Conservation (phyloP, 1,140 invertebrate species). For the Anadara kagoshimensis region DNA sequence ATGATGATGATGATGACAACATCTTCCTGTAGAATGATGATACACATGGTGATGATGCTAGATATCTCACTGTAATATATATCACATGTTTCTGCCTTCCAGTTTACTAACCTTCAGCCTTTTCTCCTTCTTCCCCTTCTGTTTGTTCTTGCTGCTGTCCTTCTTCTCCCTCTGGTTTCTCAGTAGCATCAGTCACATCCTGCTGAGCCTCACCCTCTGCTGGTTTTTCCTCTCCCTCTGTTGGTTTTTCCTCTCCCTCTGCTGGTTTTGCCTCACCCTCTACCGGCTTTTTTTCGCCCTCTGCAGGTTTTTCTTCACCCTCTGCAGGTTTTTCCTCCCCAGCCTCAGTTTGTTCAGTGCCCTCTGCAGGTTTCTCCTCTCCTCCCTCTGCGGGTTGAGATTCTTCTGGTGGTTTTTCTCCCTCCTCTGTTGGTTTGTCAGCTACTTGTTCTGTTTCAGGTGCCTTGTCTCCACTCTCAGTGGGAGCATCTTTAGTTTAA, state of each 20-base stretch:
- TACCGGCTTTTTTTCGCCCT: conserved; percentile 21
- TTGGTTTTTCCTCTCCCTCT: conserved; percentile 9
- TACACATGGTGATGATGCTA: too few species aligned
- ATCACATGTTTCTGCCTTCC: too few species aligned
- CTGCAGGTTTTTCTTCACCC: conserved; percentile 33
- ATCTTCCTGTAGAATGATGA: too few species aligned
- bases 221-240: conserved; percentile 26
- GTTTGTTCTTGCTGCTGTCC: conserved; percentile 11
- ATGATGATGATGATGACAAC: too few species aligned
- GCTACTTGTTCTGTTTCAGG: conserved; percentile 7
- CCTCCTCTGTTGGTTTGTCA: conserved; percentile 24
- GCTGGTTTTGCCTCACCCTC: conserved; percentile 20
- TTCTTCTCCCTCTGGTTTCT: conserved; percentile 21
- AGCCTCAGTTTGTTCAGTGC: conserved; percentile 10
- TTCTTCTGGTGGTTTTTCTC: conserved; percentile 13
- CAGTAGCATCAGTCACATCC: not conserved
- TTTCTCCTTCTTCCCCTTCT: conserved; percentile 18
- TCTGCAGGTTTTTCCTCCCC: conserved; percentile 17
- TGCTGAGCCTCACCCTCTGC: conserved; percentile 21
- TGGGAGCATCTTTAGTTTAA: too few species aligned
- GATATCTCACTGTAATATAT: too few species aligned
- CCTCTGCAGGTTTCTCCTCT: conserved; percentile 21
- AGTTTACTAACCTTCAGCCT: not conserved
- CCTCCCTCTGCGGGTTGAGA: conserved; percentile 34
- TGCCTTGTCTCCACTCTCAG: not conserved